Conservation (phyloP, 1,140 invertebrate genomes). For the Aradophagus sp. region DNA sequence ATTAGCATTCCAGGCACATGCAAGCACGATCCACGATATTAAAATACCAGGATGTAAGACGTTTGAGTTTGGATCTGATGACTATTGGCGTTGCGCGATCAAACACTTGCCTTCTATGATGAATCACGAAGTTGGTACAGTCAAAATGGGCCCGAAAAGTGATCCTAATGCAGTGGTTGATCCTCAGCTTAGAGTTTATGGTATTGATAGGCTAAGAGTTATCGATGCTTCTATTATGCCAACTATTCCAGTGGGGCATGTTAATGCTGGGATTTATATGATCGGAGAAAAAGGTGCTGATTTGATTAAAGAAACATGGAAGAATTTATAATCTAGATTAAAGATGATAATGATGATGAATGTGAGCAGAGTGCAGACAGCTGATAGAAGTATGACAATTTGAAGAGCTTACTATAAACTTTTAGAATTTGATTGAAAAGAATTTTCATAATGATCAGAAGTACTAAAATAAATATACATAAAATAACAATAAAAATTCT, state of each 20-base stretch:
- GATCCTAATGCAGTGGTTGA: slow-evolving; percentile 85
- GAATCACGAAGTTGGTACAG: slow-evolving; percentile 83
- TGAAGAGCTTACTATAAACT: no score
- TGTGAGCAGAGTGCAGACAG: no score
- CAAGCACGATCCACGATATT: slow-evolving; percentile 75
- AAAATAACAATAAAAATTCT: no score
- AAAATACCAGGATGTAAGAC: slow-evolving; percentile 78
- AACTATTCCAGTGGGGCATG: slow-evolving; percentile 81
- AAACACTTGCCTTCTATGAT: slow-evolving; percentile 78
- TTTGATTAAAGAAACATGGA: slow-evolving; percentile 79
- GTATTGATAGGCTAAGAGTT: slow-evolving; percentile 81
- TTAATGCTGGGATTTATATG: slow-evolving; percentile 86
- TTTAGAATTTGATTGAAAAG: no score
- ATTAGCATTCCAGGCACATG: slow-evolving; percentile 78
- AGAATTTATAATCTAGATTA: slow-evolving; percentile 26
- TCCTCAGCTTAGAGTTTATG: slow-evolving; percentile 81
- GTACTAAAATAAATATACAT: no score
- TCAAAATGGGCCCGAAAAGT: slow-evolving; percentile 83
- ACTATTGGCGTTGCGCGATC: slow-evolving; percentile 85
- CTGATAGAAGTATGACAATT: no score
- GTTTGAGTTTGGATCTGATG: slow-evolving; percentile 76
- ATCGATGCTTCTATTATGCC: slow-evolving; percentile 87
- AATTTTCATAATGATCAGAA: no score
- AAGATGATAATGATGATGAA: no score
- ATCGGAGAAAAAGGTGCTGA: slow-evolving; percentile 90